phyloP scores from a whole-genome alignment of 1,140 invertebrate genomes.

The Saccostrea cuccullata region DNA sequence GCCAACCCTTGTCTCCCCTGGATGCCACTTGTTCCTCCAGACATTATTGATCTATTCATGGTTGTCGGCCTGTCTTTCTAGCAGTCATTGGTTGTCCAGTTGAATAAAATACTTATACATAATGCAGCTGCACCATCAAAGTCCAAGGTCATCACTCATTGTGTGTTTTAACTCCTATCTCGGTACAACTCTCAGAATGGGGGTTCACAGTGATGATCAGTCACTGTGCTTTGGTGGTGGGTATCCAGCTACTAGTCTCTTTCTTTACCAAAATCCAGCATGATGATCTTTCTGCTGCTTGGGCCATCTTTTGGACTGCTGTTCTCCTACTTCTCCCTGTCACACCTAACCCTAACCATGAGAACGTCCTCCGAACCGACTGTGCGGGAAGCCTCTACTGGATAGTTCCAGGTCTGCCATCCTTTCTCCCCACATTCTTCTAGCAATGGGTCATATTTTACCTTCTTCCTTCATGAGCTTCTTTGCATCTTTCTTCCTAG shows the following conservation, averaged over 20 bases:
- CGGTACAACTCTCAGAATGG: conserved; percentile 36
- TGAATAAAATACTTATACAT: too few relatives aligned
- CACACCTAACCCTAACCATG: conserved; percentile 16
- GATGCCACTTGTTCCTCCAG: too few relatives aligned
- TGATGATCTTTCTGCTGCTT: conserved; percentile 45
- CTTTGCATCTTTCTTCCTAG: conserved; percentile 45
- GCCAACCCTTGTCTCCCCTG: conserved; percentile 36
- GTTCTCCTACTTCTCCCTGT: conserved; percentile 2
- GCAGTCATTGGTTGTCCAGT: too few relatives aligned
- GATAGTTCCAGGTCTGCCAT: conserved; percentile 51
- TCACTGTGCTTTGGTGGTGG: conserved; percentile 42
- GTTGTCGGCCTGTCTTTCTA: too few relatives aligned
- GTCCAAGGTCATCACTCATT: too few relatives aligned
- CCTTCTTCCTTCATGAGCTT: conserved; percentile 41
- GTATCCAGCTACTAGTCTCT: conserved; percentile 46
- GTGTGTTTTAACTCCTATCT: neutral
- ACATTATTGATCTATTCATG: too few relatives aligned
- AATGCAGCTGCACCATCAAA: too few relatives aligned
- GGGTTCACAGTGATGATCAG: conserved; percentile 42
- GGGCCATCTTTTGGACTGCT: conserved; percentile 37
- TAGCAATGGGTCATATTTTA: neutral
- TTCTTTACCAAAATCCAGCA: conserved; percentile 50
- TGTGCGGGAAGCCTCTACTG: conserved; percentile 54
- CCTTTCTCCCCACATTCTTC: conserved; percentile 48
- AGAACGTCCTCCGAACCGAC: neutral